Conservation (phyloP, 2,113 vertebrate species). For the Hydropotes inermis region DNA sequence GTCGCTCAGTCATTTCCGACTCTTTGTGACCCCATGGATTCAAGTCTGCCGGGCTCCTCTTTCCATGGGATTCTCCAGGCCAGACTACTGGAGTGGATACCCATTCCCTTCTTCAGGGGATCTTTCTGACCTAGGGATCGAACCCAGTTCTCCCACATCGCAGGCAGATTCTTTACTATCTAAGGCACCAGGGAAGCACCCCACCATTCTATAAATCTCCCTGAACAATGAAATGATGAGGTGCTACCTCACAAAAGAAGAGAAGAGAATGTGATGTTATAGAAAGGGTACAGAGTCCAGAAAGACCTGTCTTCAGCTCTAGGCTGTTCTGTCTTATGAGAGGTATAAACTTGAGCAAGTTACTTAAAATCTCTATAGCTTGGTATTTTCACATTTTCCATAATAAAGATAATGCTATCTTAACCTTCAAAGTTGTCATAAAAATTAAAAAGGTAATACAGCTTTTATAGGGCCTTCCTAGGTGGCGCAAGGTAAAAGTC, state of each 20-base stretch:
- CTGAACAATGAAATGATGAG: neutral
- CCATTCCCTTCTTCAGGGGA: neutral
- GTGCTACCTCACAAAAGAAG: neutral
- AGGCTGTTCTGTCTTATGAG: neutral
- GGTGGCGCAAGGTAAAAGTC: accelerated
- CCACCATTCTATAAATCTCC: neutral
- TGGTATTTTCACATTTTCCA: neutral
- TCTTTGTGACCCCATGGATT: neutral
- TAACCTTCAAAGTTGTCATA: neutral
- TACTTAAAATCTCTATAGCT: neutral
- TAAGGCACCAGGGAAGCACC: neutral
- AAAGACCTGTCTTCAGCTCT: neutral
- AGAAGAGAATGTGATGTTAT: neutral
- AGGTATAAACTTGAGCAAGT: neutral
- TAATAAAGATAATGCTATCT: neutral
- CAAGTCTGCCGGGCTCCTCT: neutral
- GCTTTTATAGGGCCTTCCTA: neutral
- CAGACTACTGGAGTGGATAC: neutral
- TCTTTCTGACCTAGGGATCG: neutral
- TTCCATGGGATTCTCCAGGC: neutral
- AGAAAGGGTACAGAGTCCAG: neutral
- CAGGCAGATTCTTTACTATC: neutral
- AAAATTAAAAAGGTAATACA: neutral
- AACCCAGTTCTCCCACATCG: neutral
- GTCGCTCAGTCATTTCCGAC: neutral